Evolutionary conservation across 1,140 invertebrate genomes (phyloP), one percentile per base, ranked within the genome.

Genomic region (Drosophila pseudoananassae): DNA sequence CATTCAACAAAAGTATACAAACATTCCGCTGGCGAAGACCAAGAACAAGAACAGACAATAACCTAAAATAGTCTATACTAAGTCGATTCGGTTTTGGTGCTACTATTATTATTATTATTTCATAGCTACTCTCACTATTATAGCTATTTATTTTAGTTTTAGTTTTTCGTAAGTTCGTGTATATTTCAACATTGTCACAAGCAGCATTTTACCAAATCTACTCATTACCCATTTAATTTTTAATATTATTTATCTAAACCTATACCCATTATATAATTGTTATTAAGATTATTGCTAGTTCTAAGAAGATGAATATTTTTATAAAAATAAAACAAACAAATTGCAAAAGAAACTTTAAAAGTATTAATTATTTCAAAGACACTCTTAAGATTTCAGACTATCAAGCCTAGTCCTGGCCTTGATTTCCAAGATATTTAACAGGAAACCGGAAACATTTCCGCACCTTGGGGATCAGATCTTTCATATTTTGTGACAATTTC

Each of bases 11-110:
- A 7, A 31, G 1, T 8, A 54, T 7, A 36, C 23, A 14, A 31
- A 90, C 88, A 90, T 90, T 90, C 88, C 88, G 82, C 79, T 78
- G 87, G 87, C 80, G 57, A 90, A 88, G 85, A 89, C 71, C 60
- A 69, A 70, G 72, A 65, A 63, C 78, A 69, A 70, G 72, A 65
- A 63, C 78, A 69, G 78, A 90, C 87, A 83, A 90, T 90, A 90
- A 46, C 38, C 27, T 40, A 43, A n/a, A 29, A 46, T 77, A 70
- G 25, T 20, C 43, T 9, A 45, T 31, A 20, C 40, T 71, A 77
- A 76, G 51, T 87, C 76, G 71, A 68, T 47, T 82, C 78, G 82
- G 83, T 87, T 88, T 82, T 76, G 82, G 82, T 87, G 82, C 83
- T 88, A 82, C 71, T 72, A 50, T 31, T 45, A 59, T 5, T 58